Conservation (phyloP, 2,113 vertebrate genomes). For the Gambusia holbrooki region DNA sequence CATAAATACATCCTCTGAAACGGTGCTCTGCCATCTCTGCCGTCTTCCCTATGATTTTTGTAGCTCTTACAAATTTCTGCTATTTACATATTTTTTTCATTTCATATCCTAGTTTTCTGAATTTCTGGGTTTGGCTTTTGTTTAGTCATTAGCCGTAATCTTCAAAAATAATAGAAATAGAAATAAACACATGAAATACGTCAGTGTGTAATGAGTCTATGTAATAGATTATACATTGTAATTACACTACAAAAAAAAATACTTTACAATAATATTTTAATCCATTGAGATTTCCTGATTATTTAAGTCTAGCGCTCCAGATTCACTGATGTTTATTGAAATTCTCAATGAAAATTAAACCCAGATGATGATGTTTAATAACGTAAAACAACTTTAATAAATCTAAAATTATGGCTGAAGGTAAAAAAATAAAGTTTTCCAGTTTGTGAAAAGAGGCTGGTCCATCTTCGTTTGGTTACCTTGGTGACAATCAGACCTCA, state of each 20-base stretch:
- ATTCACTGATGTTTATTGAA: no score
- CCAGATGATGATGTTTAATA: no score
- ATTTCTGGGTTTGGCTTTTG: background rate
- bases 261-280: no score
- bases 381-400: no score
- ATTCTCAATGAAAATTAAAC: no score
- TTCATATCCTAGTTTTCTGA: background rate
- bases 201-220: no score
- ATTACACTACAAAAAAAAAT: no score
- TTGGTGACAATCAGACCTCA: background rate
- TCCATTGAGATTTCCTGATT: no score
- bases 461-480: background rate
- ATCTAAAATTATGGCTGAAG: background rate
- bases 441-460: background rate
- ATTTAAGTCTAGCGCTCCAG: no score
- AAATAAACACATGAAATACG: background rate
- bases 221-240: background rate
- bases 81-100: background rate
- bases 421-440: background rate
- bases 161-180: background rate
- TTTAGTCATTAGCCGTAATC: background rate
- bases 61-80: background rate
- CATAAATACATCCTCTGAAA: no score
- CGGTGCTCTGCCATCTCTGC: no score
- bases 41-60: background rate